A percentile compares a stretch with the other conserved stretches of the same genome.
Conservation (phyloP, 2,113 vertebrate species). For the Petroica traversi region DNA sequence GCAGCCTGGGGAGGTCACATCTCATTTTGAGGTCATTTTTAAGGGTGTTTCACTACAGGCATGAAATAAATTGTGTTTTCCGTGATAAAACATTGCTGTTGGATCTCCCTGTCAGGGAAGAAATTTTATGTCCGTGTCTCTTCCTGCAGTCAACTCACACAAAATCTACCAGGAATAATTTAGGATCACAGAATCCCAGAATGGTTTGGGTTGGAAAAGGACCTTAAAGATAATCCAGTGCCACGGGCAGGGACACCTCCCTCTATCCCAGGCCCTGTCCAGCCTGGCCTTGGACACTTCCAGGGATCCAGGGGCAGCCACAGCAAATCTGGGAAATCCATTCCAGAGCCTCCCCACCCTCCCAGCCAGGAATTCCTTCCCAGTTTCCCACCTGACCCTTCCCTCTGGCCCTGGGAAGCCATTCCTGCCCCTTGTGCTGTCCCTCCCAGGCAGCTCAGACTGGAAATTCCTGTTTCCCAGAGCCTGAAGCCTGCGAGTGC, state of each 20-base stretch:
- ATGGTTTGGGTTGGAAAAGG: neutral
- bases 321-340: neutral
- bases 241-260: neutral
- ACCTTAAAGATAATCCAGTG: neutral
- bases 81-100: neutral
- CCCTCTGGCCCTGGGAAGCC: neutral
- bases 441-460: neutral
- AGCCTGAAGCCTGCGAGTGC: neutral
- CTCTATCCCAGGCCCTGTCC: rapidly evolving
- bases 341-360: neutral
- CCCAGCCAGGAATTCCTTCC: neutral
- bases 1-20: neutral
- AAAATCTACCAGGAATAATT: neutral
- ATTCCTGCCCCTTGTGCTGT: neutral
- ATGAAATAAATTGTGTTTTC: neutral
- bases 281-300: neutral
- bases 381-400: neutral
- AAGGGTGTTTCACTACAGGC: neutral
- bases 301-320: neutral
- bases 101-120: neutral
- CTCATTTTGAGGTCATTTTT: neutral
- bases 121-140: neutral
- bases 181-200: neutral
- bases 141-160: neutral
- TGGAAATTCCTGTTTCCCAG: neutral